These are phyloP conservation scores for Tinea pellionella DNA, from an alignment of 2,888 invertebrate species.

Conservation along the genomic window DNA sequence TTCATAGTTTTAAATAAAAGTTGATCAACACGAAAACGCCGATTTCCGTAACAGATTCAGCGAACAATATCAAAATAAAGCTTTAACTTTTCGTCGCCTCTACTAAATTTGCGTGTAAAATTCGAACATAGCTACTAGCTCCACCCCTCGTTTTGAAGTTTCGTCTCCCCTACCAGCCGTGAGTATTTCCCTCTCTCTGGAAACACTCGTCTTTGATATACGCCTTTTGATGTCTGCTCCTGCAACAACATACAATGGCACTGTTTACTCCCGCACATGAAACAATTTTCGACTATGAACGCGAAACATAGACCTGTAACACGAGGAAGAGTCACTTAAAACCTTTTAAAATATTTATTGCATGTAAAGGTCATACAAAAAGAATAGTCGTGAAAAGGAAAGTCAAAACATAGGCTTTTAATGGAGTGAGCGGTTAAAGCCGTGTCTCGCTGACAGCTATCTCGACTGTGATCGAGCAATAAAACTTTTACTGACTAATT, in stretches of 20 bases:
- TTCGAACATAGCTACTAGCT: constrained; percentile 40
- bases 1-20: background rate
- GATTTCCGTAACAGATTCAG: background rate
- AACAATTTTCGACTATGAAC: constrained; percentile 8
- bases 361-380: background rate
- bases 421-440: background rate
- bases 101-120: constrained; percentile 33
- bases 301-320: background rate
- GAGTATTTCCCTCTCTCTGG: constrained; percentile 32
- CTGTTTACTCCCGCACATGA: constrained; percentile 34
- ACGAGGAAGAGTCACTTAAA: background rate
- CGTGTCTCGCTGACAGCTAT: constrained; percentile 16
- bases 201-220: constrained; percentile 53
- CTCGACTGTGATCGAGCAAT: constrained; percentile 34
- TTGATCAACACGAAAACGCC: background rate
- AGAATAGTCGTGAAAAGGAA: constrained; percentile 1
- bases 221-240: constrained; percentile 58
- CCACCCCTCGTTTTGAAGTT: constrained; percentile 36
- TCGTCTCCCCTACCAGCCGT: constrained; percentile 1
- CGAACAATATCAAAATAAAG: background rate
- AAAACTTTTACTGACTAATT: constrained; percentile 55
- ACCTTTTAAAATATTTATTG: constrained; percentile 5
- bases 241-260: constrained; percentile 44
- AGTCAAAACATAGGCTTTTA: constrained; percentile 11
- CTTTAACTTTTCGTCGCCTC: constrained; percentile 11